These are phyloP conservation scores for Perca fluviatilis DNA, from an alignment of 2,113 vertebrate genomes.

Conservation along the genomic window DNA sequence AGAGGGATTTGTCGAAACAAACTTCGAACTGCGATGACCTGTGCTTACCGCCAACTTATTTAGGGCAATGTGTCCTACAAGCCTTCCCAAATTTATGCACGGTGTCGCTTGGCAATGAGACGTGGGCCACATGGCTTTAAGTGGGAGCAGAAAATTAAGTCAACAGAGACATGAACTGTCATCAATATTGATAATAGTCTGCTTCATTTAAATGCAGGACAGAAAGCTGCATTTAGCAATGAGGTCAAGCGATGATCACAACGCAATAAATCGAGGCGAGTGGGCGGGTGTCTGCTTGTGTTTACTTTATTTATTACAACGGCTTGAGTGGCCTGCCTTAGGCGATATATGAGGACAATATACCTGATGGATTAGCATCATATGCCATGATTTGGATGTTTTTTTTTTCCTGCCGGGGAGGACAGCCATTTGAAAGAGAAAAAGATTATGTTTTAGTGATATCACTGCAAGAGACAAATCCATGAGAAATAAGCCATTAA, in stretches of 20 bases:
- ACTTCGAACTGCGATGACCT: constrained; percentile 37
- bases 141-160: constrained; percentile 65
- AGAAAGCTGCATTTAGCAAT: constrained; percentile 63
- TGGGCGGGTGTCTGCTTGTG: constrained; percentile 56
- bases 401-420: constrained; percentile 14
- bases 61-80: constrained; percentile 45
- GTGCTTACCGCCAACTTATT: constrained; percentile 33
- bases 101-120: constrained; percentile 29
- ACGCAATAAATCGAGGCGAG: constrained; percentile 67
- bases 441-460: constrained; percentile 10
- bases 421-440: constrained; percentile 24
- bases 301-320: constrained; percentile 74
- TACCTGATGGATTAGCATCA: constrained; percentile 59
- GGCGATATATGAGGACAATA: constrained; percentile 46
- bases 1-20: constrained; percentile 48
- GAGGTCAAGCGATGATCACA: constrained; percentile 74
- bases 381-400: constrained; percentile 16
- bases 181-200: constrained; percentile 72
- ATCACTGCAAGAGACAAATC: constrained; percentile 28
- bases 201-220: constrained; percentile 71
- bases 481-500: not conserved
- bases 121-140: constrained; percentile 49
- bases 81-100: constrained; percentile 4
- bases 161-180: constrained; percentile 65
- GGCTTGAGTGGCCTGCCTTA: constrained; percentile 48